These are phyloP conservation scores for Hypena proboscidalis DNA, from an alignment of 2,888 invertebrate species.

Conservation along the genomic window DNA sequence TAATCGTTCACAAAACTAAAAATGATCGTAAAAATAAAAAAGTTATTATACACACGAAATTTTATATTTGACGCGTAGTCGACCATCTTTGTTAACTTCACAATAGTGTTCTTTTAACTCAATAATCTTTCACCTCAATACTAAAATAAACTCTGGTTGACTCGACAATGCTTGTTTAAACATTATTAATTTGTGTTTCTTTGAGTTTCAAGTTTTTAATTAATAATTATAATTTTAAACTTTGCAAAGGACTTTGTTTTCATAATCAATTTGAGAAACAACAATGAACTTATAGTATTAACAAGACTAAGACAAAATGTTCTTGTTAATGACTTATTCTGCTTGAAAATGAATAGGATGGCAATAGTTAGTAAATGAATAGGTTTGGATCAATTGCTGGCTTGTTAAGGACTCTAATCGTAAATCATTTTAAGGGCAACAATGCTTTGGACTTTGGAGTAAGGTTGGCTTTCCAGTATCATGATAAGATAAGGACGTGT, in stretches of 20 bases:
- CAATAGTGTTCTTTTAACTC: too few species aligned
- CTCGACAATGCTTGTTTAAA: too few species aligned
- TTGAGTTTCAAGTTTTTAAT: too few species aligned
- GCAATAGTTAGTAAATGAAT: constrained; percentile 40
- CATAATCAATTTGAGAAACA: neutral
- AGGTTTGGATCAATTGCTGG: constrained; percentile 56
- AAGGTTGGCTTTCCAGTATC: constrained; percentile 16
- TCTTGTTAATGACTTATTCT: constrained; percentile 30
- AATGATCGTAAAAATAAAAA: too few species aligned
- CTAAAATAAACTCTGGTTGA: too few species aligned
- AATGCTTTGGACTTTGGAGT: constrained; percentile 53
- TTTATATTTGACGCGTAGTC: too few species aligned
- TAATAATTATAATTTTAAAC: neutral
- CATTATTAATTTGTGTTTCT: too few species aligned
- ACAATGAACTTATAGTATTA: constrained; percentile 21
- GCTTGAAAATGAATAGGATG: constrained; percentile 34
- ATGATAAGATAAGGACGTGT: neutral
- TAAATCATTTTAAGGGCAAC: constrained; percentile 67
- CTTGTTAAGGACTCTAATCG: constrained; percentile 66
- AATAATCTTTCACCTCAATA: too few species aligned
- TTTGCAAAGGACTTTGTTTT: neutral
- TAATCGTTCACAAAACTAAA: too few species aligned
- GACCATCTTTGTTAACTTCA: too few species aligned
- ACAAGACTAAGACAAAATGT: constrained; percentile 16
- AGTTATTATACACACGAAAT: too few species aligned